Base-by-base conservation (phyloP, 2,797 vertebrate species). In the Peromyscus eremicus region DNA sequence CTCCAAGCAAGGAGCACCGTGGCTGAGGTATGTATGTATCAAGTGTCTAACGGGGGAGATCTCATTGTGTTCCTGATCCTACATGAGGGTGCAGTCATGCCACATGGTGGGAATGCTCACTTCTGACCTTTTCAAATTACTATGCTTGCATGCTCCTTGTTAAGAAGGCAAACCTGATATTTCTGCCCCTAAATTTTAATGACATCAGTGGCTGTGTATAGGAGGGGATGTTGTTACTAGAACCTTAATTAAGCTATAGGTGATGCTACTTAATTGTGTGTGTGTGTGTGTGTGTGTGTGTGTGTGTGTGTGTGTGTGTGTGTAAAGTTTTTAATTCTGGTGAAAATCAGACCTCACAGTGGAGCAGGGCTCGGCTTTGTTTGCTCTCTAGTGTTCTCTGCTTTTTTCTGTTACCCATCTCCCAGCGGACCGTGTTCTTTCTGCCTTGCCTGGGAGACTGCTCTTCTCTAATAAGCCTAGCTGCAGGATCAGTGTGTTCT, bases 21-120 rank as follows among this genome's bases (percentile, higher is more conserved):
- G 98, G 96, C 97, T 92, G 97, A 99, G 99, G 98, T 98, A 98
- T 21, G 98, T 98, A 98, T 98, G 98, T 98, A 98, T 98, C 89
- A 62, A 97, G 94, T 96, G 66, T 97, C 94, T 91, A 93, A 91
- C 55, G 40, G 93, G 76, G 57, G 87, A 97, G 89, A 75, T 98
- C 73, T 40, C 97, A 96, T 97, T 97, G 97, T 96, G 96, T 91
- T 97, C 66, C 60, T 96, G 46, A 96, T 90, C 90, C 97, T 98
- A 89, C 91, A n/a, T 92, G 75, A 94, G 93, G 97, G 91, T 98
- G 97, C 98, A 97, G 97, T 96, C 94, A 96, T 98, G 96, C 96
- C 97, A 97, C 96, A 96, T 92, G 89, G 97, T 96, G 91, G 57
- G 93, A 93, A 93, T 94, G 93, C 52, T 11, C 88, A 96, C 88